Evolutionary conservation across 2,888 invertebrate genomes (phyloP).

Genomic region (Onthophagus sagittarius): DNA sequence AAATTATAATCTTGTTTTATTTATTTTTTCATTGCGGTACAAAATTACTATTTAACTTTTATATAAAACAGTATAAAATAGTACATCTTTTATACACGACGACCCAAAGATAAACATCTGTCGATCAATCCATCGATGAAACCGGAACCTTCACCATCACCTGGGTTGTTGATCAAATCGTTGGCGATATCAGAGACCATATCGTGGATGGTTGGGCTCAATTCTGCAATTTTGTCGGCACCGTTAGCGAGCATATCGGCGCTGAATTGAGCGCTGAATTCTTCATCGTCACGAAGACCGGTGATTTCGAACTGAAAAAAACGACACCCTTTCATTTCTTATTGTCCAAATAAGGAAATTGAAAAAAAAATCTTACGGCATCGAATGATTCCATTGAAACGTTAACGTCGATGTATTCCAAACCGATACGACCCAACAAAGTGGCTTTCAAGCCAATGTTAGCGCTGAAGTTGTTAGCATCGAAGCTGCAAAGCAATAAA

Average conservation of each 20-base stretch:
- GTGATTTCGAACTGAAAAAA: conserved; percentile 16
- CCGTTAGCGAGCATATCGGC: conserved; percentile 6
- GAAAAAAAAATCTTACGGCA: not conserved
- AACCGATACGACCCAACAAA: conserved; percentile 3
- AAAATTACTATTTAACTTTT: too few relatives aligned
- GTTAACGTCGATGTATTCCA: conserved; percentile 14
- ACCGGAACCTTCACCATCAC: conserved; percentile 6
- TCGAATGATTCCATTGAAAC: not conserved
- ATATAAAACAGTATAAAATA: too few relatives aligned
- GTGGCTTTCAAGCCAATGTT: conserved; percentile 7
- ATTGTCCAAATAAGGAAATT: too few relatives aligned
- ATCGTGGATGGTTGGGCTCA: conserved; percentile 5
- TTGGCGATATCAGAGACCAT: not conserved
- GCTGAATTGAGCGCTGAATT: conserved; percentile 9
- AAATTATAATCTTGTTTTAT: too few relatives aligned
- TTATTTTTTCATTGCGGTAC: too few relatives aligned
- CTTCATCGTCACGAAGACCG: conserved; percentile 15
- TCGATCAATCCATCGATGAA: conserved; percentile 7
- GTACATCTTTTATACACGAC: too few relatives aligned
- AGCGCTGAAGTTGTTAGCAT: conserved; percentile 15
- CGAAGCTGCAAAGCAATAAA: conserved; percentile 9
- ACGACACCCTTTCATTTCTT: too few relatives aligned
- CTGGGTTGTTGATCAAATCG: conserved; percentile 6
- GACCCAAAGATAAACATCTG: not conserved
- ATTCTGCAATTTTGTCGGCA: not conserved